A percentile compares a stretch with the other conserved stretches of the same genome.
These are phyloP conservation scores for Papilio dardanus DNA, from an alignment of 1,140 invertebrate genomes.

Conservation along the genomic window DNA sequence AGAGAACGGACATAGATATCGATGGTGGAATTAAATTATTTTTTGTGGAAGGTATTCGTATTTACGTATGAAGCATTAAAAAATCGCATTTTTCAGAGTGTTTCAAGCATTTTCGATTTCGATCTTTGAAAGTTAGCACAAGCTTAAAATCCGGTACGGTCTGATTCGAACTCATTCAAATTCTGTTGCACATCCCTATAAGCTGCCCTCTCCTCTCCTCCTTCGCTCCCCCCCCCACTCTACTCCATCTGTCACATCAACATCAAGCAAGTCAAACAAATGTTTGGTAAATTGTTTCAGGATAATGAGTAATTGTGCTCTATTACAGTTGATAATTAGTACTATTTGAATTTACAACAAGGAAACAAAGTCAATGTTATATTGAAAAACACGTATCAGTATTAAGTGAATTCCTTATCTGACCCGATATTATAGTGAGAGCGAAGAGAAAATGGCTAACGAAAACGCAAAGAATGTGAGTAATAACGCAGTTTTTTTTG, in stretches of 20 bases:
- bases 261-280: conserved; percentile 13
- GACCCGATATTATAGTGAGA: neutral
- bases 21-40: too few species aligned
- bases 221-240: too few species aligned
- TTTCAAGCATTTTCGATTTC: too few species aligned
- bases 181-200: neutral
- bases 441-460: conserved; percentile 51
- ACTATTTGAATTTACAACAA: conserved; percentile 2
- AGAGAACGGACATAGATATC: neutral
- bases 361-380: conserved; percentile 20
- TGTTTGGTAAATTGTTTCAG: conserved; percentile 12
- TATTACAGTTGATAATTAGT: conserved; percentile 18
- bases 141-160: neutral
- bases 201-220: too few species aligned
- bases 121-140: neutral
- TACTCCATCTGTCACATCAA: conserved; percentile 19
- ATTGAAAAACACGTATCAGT: neutral
- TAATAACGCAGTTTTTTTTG: conserved; percentile 38
- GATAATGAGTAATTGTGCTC: conserved; percentile 21
- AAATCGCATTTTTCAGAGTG: too few species aligned
- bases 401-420: neutral
- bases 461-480: conserved; percentile 65
- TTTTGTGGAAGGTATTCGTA: too few species aligned
- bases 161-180: neutral
- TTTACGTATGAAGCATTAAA: too few species aligned